Percentiles rank a stretch among this genome's conserved stretches.
Evolutionary conservation across 2,888 invertebrate genomes (phyloP).

Genomic region (Platycheirus albimanus): DNA sequence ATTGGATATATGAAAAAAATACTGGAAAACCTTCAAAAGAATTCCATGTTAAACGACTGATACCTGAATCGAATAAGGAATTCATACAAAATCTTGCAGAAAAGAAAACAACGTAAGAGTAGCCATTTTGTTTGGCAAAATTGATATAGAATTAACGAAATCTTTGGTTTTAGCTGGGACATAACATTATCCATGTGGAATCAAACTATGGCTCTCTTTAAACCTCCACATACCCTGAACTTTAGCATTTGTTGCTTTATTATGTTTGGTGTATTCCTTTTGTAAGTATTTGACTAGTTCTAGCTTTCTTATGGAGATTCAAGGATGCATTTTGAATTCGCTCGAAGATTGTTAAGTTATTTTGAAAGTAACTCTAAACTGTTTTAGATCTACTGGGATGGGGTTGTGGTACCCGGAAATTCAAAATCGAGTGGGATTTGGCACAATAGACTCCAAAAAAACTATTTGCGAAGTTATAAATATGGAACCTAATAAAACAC

Average conservation of each 20-base stretch:
- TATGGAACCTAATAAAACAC: conserved; percentile 34
- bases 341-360: too few relatives aligned
- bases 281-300: conserved; percentile 78
- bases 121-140: not conserved
- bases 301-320: too few relatives aligned
- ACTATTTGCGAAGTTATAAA: conserved; percentile 80
- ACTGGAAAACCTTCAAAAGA: conserved; percentile 76
- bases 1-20: conserved; percentile 78
- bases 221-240: conserved; percentile 78
- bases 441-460: conserved; percentile 70
- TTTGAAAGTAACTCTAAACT: too few relatives aligned
- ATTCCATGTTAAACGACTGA: conserved; percentile 77
- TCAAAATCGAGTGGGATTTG: conserved; percentile 79
- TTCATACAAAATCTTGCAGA: conserved; percentile 48
- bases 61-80: conserved; percentile 75
- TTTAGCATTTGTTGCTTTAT: conserved; percentile 79
- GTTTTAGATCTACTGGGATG: conserved; percentile 81
- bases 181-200: conserved; percentile 78
- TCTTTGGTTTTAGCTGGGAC: conserved; percentile 42
- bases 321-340: too few relatives aligned
- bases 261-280: conserved; percentile 81
- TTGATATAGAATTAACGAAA: not conserved
- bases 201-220: conserved; percentile 80
- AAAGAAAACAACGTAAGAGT: conserved; percentile 57
- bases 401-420: conserved; percentile 82